Conservation (phyloP, 2,113 vertebrate species). For the Monopterus albus region DNA sequence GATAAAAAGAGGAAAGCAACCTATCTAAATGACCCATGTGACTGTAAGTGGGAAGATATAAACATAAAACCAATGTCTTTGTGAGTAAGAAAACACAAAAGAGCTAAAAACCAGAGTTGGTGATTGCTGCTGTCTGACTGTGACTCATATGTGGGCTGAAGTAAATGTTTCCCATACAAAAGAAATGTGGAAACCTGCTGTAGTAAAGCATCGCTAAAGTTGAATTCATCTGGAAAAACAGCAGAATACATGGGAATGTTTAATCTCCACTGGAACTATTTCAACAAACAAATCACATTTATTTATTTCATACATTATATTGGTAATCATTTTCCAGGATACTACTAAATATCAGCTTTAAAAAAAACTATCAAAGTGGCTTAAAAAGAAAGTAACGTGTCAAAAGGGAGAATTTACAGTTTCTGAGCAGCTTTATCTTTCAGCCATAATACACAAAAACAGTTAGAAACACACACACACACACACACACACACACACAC, state of each 20-base stretch:
- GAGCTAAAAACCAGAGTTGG: conserved; percentile 1
- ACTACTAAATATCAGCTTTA: background rate
- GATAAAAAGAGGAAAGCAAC: conserved; percentile 26
- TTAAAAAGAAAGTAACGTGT: conserved; percentile 46
- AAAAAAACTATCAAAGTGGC: background rate
- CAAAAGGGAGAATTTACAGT: conserved; percentile 30
- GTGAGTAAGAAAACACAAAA: background rate
- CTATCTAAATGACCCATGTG: conserved; percentile 39
- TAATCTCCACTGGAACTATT: background rate
- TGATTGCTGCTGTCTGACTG: conserved; percentile 39
- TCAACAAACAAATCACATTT: background rate
- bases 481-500: too few relatives aligned
- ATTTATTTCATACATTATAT: background rate
- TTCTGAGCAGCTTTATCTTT: conserved; percentile 28
- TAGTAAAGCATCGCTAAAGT: background rate
- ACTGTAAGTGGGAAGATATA: conserved; percentile 9
- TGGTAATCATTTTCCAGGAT: background rate
- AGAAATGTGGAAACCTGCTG: background rate
- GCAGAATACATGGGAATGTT: background rate
- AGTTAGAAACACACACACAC: too few relatives aligned
- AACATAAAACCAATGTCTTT: conserved; percentile 30
- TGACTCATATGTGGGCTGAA: conserved; percentile 26
- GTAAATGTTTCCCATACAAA: conserved; percentile 14
- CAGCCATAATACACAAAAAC: conserved; percentile 40
- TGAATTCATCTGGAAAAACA: background rate